A percentile compares a stretch with the other conserved stretches of the same genome.
These are phyloP conservation scores for Tragelaphus scriptus DNA, from an alignment of 2,113 vertebrate genomes.

Conservation along the genomic window DNA sequence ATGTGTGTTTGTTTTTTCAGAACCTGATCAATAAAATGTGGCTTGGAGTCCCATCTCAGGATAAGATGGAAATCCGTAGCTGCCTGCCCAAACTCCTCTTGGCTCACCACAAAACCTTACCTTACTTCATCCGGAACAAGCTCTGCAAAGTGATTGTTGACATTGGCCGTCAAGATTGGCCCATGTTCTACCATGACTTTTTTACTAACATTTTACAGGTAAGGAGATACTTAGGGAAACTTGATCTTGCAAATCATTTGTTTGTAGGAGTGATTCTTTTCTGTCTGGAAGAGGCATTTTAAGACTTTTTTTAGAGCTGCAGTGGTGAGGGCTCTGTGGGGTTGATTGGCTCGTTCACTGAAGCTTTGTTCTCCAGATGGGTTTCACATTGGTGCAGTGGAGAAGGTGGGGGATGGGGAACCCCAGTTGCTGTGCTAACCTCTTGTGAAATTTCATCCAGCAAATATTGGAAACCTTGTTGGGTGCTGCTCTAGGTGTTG, in stretches of 20 bases:
- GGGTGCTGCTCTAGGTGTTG: neutral
- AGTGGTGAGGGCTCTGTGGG: neutral
- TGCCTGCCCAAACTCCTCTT: conserved; percentile 96
- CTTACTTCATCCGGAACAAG: conserved; percentile 98
- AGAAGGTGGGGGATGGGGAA: neutral
- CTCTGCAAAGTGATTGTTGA: conserved; percentile 99
- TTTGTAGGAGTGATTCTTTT: conserved; percentile 31
- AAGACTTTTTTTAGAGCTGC: neutral
- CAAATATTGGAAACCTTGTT: neutral
- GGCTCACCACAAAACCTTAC: conserved; percentile 94
- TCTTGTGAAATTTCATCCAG: conserved; percentile 10
- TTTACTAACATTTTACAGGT: conserved; percentile 99
- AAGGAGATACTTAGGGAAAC: neutral
- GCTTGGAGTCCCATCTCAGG: conserved; percentile 95
- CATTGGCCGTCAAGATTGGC: conserved; percentile 98
- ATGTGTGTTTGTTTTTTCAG: conserved; percentile 77
- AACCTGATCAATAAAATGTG: conserved; percentile 99
- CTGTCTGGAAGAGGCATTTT: conserved; percentile 9
- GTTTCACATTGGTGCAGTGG: neutral
- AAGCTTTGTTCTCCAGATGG: neutral
- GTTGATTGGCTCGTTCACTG: neutral
- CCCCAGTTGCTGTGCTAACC: neutral
- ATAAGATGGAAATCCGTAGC: conserved; percentile 98
- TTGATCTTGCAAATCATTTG: neutral
- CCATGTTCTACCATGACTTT: conserved; percentile 99